A percentile compares a stretch with the other conserved stretches of the same genome.
These are phyloP conservation scores for Trididemnum clinides DNA, from an alignment of 23 tunicate genomes.

Conservation along the genomic window DNA sequence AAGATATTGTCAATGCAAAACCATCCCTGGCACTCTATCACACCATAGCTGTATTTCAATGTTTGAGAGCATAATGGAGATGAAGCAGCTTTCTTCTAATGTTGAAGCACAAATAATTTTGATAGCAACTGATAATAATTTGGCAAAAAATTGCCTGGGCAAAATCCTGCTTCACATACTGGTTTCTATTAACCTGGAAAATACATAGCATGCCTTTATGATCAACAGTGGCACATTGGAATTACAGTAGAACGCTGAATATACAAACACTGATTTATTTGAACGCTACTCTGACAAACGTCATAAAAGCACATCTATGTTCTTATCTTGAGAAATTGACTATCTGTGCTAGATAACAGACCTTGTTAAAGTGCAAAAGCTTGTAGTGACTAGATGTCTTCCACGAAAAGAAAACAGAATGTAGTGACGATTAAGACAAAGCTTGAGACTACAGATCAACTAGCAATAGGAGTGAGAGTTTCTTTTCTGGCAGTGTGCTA, in stretches of 20 bases:
- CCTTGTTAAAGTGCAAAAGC: no score
- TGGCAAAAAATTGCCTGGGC: neutral
- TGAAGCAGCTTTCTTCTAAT: slow-evolving; percentile 1
- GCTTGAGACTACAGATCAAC: no score
- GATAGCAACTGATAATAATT: neutral
- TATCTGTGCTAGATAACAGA: no score
- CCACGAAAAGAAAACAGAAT: no score
- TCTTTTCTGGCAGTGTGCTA: no score
- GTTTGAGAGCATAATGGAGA: neutral
- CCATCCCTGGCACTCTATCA: neutral
- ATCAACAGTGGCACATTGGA: slow-evolving; percentile 20
- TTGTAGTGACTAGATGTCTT: no score
- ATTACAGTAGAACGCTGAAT: neutral
- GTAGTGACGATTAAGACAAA: no score
- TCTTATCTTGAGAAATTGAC: no score
- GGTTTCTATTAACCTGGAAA: slow-evolving; percentile 6
- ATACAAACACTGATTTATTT: no score
- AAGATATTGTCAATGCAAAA: neutral
- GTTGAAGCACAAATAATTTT: neutral
- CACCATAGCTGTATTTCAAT: slow-evolving; percentile 4
- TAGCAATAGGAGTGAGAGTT: no score
- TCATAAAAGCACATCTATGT: no score
- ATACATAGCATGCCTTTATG: slow-evolving; percentile 13
- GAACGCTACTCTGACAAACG: no score
- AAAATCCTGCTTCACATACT: neutral